Base-by-base conservation (phyloP, 2,888 invertebrate genomes). In the Melipona beecheii region DNA sequence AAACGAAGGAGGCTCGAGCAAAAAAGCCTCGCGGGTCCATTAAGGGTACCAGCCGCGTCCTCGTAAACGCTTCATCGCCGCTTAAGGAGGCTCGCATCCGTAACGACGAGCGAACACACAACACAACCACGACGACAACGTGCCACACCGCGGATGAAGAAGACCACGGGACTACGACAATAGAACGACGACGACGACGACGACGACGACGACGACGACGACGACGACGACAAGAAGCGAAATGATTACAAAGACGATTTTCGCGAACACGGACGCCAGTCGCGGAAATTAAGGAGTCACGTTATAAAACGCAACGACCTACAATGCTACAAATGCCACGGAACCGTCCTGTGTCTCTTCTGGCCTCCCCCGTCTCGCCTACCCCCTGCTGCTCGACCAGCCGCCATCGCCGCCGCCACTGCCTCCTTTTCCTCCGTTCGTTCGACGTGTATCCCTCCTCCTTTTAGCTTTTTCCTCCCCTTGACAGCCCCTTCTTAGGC, bases 221-320 rank as follows among this genome's bases (percentile, higher is more conserved):
- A 31, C 54, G 24, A 19, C 4, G 52, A 17, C 58, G 24, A 64
- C 68, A 50, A 43, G 50, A 24, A 31, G 19, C 27, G 70, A 49
- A 49, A 15, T 6, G 15, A 43, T 43, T 56, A 36, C 72, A 50
- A 58, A n/a, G 56, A 17, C 60, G 64, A 36, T 72, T 69, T 64
- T 80, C 72, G 49, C 71, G 74, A 52, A 69, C 68, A 24, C 64
- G 54, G 36, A 43, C 17, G 19, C 24, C 65, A 71, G 64, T 64
- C 81, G 80, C 90, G 92, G 89, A 91, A 92, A 92, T 93, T 91
- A 92, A 93, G 89, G 90, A 93, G 92, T 92, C 92, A 89, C 91
- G 92, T 93, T 93, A 92, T 91, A 93, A 93, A 93, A 93, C 92
- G 93, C 92, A 93, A 92, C 93, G 93, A 93, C 93, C 94, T 92